Evolutionary conservation across 2,113 vertebrate genomes (phyloP), one percentile per base, ranked within the genome.

Genomic region (Pseudolaguvia tuberculata): DNA sequence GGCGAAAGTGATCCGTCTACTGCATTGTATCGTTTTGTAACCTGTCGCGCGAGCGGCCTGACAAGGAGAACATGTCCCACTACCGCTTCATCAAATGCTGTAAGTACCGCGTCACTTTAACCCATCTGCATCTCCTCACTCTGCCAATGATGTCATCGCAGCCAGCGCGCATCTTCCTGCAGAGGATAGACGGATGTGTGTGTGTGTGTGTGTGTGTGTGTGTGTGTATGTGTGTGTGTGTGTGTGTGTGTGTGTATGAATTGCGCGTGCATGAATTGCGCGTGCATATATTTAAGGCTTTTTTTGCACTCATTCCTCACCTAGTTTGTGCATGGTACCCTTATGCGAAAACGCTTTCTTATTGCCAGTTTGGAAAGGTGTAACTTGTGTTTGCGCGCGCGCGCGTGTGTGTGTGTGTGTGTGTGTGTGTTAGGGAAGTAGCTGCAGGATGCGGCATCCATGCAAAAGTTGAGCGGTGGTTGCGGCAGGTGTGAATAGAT

Each of bases 51-150:
- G 88, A 83, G 73, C 83, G 78, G 79, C 78, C 79, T 88, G 87
- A 90, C 51, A 23, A 62, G 82, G 90, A 89, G 82, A 92, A 85
- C 83, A 94, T 94, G 93, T 92, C 93, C 89, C 92, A 94, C 88
- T 94, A 93, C 79, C 91, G 91, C 90, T 93, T 94, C 83, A 93
- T 94, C 89, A 94, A 94, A 88, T 92, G 93, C 91, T 94, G 93
- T 94, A 87, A 94, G 93, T 94, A 93, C 81, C 79, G 81, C 81
- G 82, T 74, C 21, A 47, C 50, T 57, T n/a, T 39, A 3, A 4
- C 17, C 6, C 50, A 14, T 50, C 42, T 68, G 68, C 72, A 21
- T 23, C 29, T 56, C 42, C 56, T 69, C 70, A 59, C 58, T 75
- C 27, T 51, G 62, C 0, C 73, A 68, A 53, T 81, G 80, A 79